Evolutionary conservation across 2,888 invertebrate species (phyloP).

Genomic region (Pedicia rivosa): DNA sequence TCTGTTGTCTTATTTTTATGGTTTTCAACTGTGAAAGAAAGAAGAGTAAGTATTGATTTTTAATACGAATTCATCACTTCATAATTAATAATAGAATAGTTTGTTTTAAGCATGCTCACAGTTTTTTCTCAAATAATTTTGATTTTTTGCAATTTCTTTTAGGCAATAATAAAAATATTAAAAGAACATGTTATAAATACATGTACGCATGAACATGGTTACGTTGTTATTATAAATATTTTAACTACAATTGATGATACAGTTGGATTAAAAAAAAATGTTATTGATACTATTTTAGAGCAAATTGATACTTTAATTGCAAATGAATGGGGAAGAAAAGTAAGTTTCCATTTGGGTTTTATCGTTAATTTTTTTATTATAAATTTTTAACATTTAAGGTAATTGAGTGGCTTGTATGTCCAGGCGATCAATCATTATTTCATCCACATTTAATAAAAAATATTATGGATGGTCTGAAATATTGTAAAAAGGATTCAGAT

Average conservation of each 20-base stretch:
- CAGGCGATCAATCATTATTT: slow-evolving; percentile 63
- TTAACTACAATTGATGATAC: slow-evolving; percentile 89
- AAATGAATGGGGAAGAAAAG: slow-evolving; percentile 71
- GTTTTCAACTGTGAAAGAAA: slow-evolving; percentile 68
- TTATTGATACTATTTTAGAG: slow-evolving; percentile 50
- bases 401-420: slow-evolving; percentile 72
- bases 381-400: too few relatives aligned
- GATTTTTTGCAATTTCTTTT: slow-evolving; percentile 31
- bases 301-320: slow-evolving; percentile 50
- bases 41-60: slow-evolving; percentile 35
- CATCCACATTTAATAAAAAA: slow-evolving; percentile 63
- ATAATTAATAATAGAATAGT: neutral
- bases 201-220: slow-evolving; percentile 75
- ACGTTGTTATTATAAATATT: slow-evolving; percentile 63
- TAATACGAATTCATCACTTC: too few relatives aligned
- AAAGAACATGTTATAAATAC: slow-evolving; percentile 71
- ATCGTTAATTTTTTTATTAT: too few relatives aligned
- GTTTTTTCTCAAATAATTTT: slow-evolving; percentile 9
- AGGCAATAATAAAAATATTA: slow-evolving; percentile 70
- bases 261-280: slow-evolving; percentile 68
- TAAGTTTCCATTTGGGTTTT: too few relatives aligned
- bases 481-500: slow-evolving; percentile 55
- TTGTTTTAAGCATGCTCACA: slow-evolving; percentile 4
- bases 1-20: slow-evolving; percentile 75
- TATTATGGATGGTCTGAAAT: slow-evolving; percentile 56